Evolutionary conservation across 2,888 invertebrate genomes (phyloP).

Genomic region (Platypus cylindrus): DNA sequence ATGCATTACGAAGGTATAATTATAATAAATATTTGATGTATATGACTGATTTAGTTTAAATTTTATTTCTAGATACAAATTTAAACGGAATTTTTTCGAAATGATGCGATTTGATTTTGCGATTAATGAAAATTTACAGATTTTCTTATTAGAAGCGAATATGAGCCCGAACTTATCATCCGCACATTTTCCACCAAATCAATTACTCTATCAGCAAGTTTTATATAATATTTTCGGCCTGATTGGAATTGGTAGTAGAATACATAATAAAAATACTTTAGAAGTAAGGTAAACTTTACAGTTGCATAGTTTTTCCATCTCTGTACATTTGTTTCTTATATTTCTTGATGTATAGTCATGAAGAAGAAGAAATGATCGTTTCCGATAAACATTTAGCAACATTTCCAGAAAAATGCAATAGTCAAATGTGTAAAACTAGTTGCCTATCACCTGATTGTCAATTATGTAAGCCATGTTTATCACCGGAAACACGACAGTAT

Average conservation of each 20-base stretch:
- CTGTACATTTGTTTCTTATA: too few relatives aligned
- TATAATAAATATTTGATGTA: conserved; percentile 3
- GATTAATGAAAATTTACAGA: conserved; percentile 72
- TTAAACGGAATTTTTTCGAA: conserved; percentile 74
- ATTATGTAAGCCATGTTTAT: conserved; percentile 68
- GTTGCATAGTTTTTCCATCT: too few relatives aligned
- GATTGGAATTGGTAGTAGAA: conserved; percentile 54
- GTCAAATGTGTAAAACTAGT: conserved; percentile 40
- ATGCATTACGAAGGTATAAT: conserved; percentile 37
- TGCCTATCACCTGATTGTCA: conserved; percentile 59
- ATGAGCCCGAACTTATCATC: conserved; percentile 98
- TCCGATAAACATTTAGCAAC: conserved; percentile 71
- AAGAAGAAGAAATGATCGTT: conserved; percentile 34
- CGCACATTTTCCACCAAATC: conserved; percentile 81
- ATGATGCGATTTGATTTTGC: conserved; percentile 91
- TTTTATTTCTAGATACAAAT: conserved; percentile 31
- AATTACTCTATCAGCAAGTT: conserved; percentile 82
- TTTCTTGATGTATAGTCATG: too few relatives aligned
- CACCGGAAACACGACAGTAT: conserved; percentile 40
- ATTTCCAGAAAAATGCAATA: conserved; percentile 53
- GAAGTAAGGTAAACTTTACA: conserved; percentile 36
- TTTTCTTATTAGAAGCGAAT: conserved; percentile 89
- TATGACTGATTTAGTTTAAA: neutral
- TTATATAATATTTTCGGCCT: conserved; percentile 71
- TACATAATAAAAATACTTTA: conserved; percentile 33